Percentiles rank a stretch among this genome's conserved stretches.
phyloP scores from a whole-genome alignment of 2,113 vertebrate species.

The Phaetusa simplex region DNA sequence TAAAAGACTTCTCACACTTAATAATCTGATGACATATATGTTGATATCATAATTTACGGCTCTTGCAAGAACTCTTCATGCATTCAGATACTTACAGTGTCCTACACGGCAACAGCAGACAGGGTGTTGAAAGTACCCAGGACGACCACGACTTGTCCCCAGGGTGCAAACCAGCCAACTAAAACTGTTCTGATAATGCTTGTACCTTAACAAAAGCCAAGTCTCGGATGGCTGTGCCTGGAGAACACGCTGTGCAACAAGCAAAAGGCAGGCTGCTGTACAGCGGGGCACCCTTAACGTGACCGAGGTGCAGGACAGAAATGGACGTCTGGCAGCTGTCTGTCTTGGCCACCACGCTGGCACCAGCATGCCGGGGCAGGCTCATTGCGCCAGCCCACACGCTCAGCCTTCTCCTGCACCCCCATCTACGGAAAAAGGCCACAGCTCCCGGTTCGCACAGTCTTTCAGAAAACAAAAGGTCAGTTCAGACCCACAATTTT shows the following conservation, averaged over 20 bases:
- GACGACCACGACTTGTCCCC: background rate
- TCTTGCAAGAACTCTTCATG: constrained; percentile 20
- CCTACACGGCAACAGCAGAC: constrained; percentile 76
- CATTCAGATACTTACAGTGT: constrained; percentile 56
- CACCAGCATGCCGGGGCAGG: background rate
- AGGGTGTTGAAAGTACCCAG: constrained; percentile 79
- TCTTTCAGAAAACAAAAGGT: background rate
- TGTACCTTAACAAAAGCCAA: background rate
- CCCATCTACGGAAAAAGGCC: background rate
- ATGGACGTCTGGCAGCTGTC: background rate
- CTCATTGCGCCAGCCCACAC: background rate
- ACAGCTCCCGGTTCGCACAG: background rate
- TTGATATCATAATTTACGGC: constrained; percentile 29
- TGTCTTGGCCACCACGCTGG: background rate
- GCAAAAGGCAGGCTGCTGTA: background rate
- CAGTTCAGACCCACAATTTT: background rate
- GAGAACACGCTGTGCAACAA: rapidly evolving
- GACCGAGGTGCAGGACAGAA: background rate
- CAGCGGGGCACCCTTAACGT: background rate
- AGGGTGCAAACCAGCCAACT: constrained; percentile 5
- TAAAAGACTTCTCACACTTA: background rate
- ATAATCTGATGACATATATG: constrained; percentile 38
- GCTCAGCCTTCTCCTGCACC: background rate
- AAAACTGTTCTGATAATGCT: background rate
- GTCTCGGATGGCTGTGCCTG: rapidly evolving